Evolutionary conservation across 2,888 invertebrate species (phyloP).

Genomic region (Microplitis manilae): DNA sequence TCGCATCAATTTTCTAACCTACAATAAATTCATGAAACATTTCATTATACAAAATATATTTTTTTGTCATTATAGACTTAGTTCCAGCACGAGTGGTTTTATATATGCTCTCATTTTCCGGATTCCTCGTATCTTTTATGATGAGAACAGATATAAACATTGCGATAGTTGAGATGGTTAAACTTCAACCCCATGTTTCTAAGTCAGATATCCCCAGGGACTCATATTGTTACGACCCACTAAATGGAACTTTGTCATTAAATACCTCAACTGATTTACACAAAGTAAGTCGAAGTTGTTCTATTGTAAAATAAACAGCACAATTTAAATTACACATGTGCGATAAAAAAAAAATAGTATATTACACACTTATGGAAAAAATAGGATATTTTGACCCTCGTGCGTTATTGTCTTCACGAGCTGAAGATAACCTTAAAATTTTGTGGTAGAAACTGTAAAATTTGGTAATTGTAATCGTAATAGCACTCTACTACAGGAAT

Average conservation of each 20-base stretch:
- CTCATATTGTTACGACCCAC: constrained; percentile 62
- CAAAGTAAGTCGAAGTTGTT: constrained; percentile 49
- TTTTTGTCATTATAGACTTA: constrained; percentile 67
- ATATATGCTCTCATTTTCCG: constrained; percentile 81
- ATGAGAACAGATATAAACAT: constrained; percentile 84
- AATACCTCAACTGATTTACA: constrained; percentile 34
- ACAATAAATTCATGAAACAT: too few species aligned
- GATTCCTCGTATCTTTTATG: constrained; percentile 83
- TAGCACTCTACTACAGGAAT: too few species aligned
- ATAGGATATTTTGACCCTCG: too few species aligned
- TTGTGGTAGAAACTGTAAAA: too few species aligned
- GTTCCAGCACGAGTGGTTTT: constrained; percentile 81
- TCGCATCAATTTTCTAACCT: not conserved
- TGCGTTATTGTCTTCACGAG: too few species aligned
- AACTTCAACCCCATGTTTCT: constrained; percentile 55
- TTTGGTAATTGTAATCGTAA: too few species aligned
- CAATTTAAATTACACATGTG: not conserved
- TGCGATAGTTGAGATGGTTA: constrained; percentile 81
- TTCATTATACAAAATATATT: not conserved
- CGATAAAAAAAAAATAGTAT: too few species aligned
- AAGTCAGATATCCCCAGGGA: constrained; percentile 51
- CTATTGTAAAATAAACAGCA: not conserved
- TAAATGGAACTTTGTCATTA: constrained; percentile 51
- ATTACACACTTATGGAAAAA: too few species aligned
- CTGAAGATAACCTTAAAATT: too few species aligned